Percentiles rank a stretch among this genome's conserved stretches.
Evolutionary conservation across 2,113 vertebrate species (phyloP).

Genomic region (Speoplatyrhinus poulsoni): DNA sequence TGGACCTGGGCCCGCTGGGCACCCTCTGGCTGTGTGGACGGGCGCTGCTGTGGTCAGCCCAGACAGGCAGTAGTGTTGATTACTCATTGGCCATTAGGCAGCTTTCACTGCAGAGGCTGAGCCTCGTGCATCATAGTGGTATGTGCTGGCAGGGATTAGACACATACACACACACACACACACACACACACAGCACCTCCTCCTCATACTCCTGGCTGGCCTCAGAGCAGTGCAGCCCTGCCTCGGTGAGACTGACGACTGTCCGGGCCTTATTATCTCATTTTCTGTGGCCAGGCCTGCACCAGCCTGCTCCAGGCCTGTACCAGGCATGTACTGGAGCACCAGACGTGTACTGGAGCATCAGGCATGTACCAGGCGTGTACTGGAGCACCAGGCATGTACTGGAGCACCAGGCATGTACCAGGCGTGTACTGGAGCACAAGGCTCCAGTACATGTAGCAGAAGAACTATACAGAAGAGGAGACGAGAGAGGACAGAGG

Average conservation of each 20-base stretch:
- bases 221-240: conserved; percentile 68
- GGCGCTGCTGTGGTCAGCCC: conserved; percentile 70
- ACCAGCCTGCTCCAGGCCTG: conserved; percentile 71
- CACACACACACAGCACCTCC: conserved; percentile 55
- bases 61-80: conserved; percentile 84
- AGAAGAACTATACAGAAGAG: conserved; percentile 19
- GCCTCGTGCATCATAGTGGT: conserved; percentile 76
- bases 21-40: conserved; percentile 54
- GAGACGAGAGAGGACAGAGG: conserved; percentile 41
- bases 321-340: too few species aligned
- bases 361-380: too few species aligned
- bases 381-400: too few species aligned
- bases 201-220: conserved; percentile 70
- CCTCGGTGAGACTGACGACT: conserved; percentile 70
- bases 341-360: too few species aligned
- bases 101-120: conserved; percentile 79
- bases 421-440: too few species aligned
- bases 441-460: conserved; percentile 36
- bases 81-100: conserved; percentile 84
- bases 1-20: neutral
- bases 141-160: conserved; percentile 82
- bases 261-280: conserved; percentile 79
- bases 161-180: conserved; percentile 75
- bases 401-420: too few species aligned
- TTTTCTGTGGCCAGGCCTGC: conserved; percentile 76